Base-by-base conservation (phyloP, 1,140 invertebrate genomes). In the Drosophila mayri region DNA sequence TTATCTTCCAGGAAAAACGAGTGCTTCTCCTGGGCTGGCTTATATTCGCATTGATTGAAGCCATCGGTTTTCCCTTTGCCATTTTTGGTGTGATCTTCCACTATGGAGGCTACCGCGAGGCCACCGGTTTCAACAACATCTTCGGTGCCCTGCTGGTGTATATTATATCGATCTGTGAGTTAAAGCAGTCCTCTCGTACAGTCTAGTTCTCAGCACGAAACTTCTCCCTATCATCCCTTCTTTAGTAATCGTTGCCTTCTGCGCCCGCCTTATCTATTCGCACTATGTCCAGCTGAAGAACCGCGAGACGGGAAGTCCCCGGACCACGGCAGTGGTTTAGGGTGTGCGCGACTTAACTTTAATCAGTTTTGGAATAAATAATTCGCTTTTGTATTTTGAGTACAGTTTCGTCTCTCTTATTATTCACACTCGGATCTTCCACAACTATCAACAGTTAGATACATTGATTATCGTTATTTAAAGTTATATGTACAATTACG, bases 401-500 rank as follows among this genome's bases (percentile, higher is more conserved):
- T 87, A 61, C 74, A 81, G 65, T 73, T 79, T 67, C 25, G 37
- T 66, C 62, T 82, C 41, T 38, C 35, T 22, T 54, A 14, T 71
- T 75, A 78, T 81, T 84, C 76, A 80, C 80, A 58, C 63, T 62
- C 66, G 76, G 59, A 47, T 74, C 80, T 52, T 49, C 46, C 46
- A 73, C 76, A 85, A 76, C 77, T 86, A 85, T 88, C 77, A 88
- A 88, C 84, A 88, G 65, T 90, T 84, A 83, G 79, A 90, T 79
- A 78, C 66, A 78, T 49, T 50, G 65, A 41, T 70, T 67, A 76
- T 76, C 81, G 25, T 50, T 50, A 50, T 50, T 7, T 30, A 50
- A 18, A 50, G 47, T 50, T 73, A 84, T 57, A 55, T 67, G 84
- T 67, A 84, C 62, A 84, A 57, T 35, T 37, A 54, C 52, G 10